Evolutionary conservation across 2,797 vertebrate genomes (phyloP).

Genomic region (Smutsia temminckii): DNA sequence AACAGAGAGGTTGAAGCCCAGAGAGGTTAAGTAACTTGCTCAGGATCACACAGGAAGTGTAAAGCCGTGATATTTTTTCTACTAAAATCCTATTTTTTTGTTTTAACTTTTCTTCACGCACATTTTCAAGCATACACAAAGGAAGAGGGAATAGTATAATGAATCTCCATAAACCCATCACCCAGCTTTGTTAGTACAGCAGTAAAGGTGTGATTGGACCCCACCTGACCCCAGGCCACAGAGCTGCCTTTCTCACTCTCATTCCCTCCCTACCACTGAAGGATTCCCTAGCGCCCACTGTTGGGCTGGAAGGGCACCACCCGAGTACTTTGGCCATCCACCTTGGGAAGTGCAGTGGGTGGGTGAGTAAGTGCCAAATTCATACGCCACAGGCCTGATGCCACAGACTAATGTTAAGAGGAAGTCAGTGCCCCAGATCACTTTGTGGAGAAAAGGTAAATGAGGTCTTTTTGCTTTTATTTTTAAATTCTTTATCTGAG

Average conservation of each 20-base stretch:
- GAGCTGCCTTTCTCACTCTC: not conserved
- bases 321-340: not conserved
- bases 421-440: not conserved
- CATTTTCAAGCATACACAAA: not conserved
- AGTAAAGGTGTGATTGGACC: not conserved
- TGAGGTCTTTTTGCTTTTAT: not conserved
- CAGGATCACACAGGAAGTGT: not conserved
- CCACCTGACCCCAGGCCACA: too few relatives aligned
- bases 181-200: not conserved
- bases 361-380: not conserved
- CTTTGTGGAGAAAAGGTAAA: not conserved
- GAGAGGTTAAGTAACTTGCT: not conserved
- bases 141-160: not conserved
- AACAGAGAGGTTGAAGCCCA: not conserved
- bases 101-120: not conserved
- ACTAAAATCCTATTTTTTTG: too few relatives aligned
- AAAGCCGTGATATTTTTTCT: not conserved
- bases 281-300: not conserved
- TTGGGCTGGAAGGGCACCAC: not conserved
- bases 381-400: not conserved
- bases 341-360: not conserved
- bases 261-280: not conserved
- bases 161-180: accelerated
- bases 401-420: not conserved
- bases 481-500: not conserved